phyloP scores from a whole-genome alignment of 2,113 vertebrate genomes.

The Epinephelus lanceolatus region DNA sequence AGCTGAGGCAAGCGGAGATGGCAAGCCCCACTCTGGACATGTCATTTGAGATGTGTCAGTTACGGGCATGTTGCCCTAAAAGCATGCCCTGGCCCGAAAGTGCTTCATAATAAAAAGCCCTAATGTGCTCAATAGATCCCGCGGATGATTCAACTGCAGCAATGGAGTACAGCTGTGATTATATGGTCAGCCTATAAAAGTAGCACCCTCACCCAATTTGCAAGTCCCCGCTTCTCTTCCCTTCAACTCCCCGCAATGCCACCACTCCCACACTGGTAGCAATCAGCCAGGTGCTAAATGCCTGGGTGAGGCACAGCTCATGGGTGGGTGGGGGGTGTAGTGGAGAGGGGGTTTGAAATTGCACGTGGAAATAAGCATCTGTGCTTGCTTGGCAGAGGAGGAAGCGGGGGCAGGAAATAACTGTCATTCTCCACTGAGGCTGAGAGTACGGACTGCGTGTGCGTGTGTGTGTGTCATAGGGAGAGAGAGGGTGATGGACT shows the following conservation, averaged over 20 bases:
- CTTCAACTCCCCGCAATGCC: constrained; percentile 54
- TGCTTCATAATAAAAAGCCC: constrained; percentile 26
- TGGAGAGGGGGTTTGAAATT: constrained; percentile 52
- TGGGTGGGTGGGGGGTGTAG: constrained; percentile 53
- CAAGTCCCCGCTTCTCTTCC: constrained; percentile 49
- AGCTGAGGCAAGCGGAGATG: constrained; percentile 61
- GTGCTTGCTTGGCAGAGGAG: constrained; percentile 74
- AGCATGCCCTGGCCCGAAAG: constrained; percentile 56
- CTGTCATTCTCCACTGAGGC: constrained; percentile 74
- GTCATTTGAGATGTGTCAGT: constrained; percentile 74
- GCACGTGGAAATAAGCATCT: constrained; percentile 82
- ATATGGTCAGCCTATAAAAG: constrained; percentile 67
- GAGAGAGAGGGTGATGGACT: constrained; percentile 51
- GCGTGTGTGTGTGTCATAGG: constrained; percentile 10
- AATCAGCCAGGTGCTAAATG: constrained; percentile 87
- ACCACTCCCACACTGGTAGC: constrained; percentile 68
- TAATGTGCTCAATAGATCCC: constrained; percentile 28
- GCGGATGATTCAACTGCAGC: constrained; percentile 50
- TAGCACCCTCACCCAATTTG: constrained; percentile 68
- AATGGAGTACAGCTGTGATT: constrained; percentile 60
- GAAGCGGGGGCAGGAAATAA: constrained; percentile 81
- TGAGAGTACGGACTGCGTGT: constrained; percentile 36
- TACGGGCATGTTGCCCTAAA: constrained; percentile 54
- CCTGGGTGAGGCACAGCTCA: constrained; percentile 73
- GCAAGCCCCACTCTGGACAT: constrained; percentile 50